These are phyloP conservation scores for Microplitis manilae DNA, from an alignment of 2,888 invertebrate species.

Conservation along the genomic window DNA sequence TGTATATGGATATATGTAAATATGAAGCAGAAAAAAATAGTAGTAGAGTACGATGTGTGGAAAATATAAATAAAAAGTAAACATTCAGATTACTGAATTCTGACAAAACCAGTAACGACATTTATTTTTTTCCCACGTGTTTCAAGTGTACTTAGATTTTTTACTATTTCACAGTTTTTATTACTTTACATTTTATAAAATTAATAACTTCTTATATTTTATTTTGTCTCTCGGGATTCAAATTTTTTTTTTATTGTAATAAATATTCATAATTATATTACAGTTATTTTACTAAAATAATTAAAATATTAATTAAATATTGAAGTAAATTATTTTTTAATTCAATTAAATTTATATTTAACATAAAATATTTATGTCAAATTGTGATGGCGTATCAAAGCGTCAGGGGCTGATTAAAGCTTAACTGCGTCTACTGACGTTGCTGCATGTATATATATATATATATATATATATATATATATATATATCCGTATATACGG, in stretches of 20 bases:
- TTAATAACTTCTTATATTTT: constrained; percentile 24
- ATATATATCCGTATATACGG: constrained; percentile 13
- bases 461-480: background rate
- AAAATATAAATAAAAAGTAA: constrained; percentile 59
- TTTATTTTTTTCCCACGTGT: constrained; percentile 52
- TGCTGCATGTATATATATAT: background rate
- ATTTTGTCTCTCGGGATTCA: background rate
- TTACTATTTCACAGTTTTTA: constrained; percentile 3
- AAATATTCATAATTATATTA: constrained; percentile 6
- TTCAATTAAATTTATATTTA: background rate
- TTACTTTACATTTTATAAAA: constrained; percentile 11
- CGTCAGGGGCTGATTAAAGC: background rate
- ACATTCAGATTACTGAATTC: constrained; percentile 57
- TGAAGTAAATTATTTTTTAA: constrained; percentile 12
- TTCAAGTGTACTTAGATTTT: constrained; percentile 31
- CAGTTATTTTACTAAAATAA: background rate
- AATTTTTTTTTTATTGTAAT: too few species aligned
- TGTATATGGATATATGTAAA: constrained; percentile 33
- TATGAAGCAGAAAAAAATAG: constrained; percentile 29
- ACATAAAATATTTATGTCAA: background rate
- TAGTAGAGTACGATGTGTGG: constrained; percentile 24
- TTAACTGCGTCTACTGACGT: background rate
- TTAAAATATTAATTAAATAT: background rate
- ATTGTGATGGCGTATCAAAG: background rate
- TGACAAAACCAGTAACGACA: constrained; percentile 61